These are phyloP conservation scores for Paraplagusia blochii DNA, from an alignment of 2,113 vertebrate species.

Conservation along the genomic window DNA sequence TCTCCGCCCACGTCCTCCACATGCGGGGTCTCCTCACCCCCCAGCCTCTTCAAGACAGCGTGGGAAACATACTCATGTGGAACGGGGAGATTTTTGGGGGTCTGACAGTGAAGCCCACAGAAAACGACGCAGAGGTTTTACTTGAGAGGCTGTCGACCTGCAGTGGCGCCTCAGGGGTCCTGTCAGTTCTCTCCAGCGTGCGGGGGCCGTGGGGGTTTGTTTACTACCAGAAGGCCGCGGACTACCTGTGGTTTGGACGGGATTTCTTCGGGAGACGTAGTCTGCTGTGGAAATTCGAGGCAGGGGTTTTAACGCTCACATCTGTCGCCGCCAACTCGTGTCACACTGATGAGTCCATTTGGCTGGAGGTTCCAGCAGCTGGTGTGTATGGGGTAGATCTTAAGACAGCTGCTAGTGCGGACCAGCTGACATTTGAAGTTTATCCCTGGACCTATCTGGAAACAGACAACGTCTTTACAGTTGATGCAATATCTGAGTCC, in stretches of 20 bases:
- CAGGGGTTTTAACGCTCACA: constrained; percentile 69
- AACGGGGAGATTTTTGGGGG: constrained; percentile 93
- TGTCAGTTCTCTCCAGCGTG: constrained; percentile 78
- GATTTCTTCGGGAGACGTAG: constrained; percentile 94
- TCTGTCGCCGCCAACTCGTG: constrained; percentile 76
- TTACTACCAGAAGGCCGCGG: constrained; percentile 83
- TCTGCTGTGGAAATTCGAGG: constrained; percentile 84
- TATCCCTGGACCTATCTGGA: constrained; percentile 79
- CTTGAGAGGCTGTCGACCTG: constrained; percentile 75
- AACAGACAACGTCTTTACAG: constrained; percentile 19
- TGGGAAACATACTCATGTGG: constrained; percentile 86
- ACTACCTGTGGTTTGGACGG: constrained; percentile 91
- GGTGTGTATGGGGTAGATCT: constrained; percentile 88
- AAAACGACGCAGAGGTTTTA: constrained; percentile 85
- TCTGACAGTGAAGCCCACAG: constrained; percentile 68
- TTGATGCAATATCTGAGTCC: constrained; percentile 39
- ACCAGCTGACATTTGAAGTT: constrained; percentile 71
- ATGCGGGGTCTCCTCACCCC: constrained; percentile 83
- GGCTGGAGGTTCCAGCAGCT: constrained; percentile 87
- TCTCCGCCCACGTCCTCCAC: constrained; percentile 91
- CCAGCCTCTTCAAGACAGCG: constrained; percentile 82
- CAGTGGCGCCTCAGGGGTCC: constrained; percentile 69
- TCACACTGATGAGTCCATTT: constrained; percentile 40
- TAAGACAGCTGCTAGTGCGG: constrained; percentile 48
- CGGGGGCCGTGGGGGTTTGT: constrained; percentile 90